A percentile compares a stretch with the other conserved stretches of the same genome.
Conservation (phyloP, 2,797 vertebrate genomes). For the Acrocephalus scirpaceus region DNA sequence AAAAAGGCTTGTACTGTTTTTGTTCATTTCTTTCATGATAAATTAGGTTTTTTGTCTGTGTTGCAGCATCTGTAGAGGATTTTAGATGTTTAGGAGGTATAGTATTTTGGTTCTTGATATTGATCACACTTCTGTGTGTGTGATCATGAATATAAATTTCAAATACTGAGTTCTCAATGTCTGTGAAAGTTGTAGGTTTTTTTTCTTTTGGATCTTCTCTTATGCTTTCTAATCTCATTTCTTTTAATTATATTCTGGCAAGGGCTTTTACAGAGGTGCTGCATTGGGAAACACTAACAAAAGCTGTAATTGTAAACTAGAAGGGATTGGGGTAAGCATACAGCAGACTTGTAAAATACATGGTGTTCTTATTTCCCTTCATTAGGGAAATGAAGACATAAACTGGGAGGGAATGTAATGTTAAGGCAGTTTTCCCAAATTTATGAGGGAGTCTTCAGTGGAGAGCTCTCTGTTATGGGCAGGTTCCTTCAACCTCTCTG, state of each 20-base stretch:
- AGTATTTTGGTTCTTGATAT: neutral
- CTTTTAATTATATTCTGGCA: slow-evolving; percentile 25
- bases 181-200: neutral
- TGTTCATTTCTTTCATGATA: neutral
- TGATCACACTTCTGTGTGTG: neutral
- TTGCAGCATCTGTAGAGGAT: neutral
- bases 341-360: neutral
- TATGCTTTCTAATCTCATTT: neutral
- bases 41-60: neutral
- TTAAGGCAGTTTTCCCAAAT: neutral
- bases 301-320: neutral
- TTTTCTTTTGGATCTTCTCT: neutral
- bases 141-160: neutral
- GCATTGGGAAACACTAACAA: neutral
- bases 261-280: slow-evolving; percentile 19
- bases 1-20: neutral
- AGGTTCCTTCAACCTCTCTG: neutral
- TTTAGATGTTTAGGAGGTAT: neutral
- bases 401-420: neutral
- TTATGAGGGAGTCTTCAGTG: neutral
- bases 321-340: neutral
- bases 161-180: neutral
- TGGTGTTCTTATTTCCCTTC: neutral
- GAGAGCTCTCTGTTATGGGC: neutral
- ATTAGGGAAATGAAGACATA: neutral